Conservation (phyloP, 1,140 invertebrate species). For the Nautilus pompilius region DNA sequence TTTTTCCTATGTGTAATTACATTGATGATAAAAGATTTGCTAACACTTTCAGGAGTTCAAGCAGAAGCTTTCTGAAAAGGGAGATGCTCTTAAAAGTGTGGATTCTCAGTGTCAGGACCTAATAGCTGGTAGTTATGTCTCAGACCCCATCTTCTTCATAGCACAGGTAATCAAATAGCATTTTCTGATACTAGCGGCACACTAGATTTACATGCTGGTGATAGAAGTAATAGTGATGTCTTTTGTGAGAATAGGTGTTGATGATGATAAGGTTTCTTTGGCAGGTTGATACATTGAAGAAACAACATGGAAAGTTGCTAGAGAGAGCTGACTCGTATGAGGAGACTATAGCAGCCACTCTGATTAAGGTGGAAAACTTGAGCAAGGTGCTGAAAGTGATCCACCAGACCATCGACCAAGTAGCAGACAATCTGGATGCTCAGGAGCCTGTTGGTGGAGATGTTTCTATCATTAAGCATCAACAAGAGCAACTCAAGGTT, state of each 20-base stretch:
- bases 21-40: no score
- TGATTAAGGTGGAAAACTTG: slow-evolving; percentile 79
- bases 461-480: slow-evolving; percentile 81
- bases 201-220: no score
- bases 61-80: slow-evolving; percentile 27
- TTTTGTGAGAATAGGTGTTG: no score
- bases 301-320: slow-evolving; percentile 75
- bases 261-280: no score
- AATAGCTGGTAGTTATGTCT: slow-evolving; percentile 78
- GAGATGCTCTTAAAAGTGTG: slow-evolving; percentile 68
- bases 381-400: slow-evolving; percentile 57
- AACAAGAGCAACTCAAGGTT: slow-evolving; percentile 84
- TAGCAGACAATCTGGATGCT: slow-evolving; percentile 67
- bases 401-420: slow-evolving; percentile 73
- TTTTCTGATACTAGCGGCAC: no score
- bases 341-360: slow-evolving; percentile 70
- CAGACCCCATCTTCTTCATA: slow-evolving; percentile 73
- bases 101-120: slow-evolving; percentile 68
- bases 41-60: slow-evolving; percentile 42
- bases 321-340: slow-evolving; percentile 73
- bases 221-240: no score
- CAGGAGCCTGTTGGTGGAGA: slow-evolving; percentile 86
- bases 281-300: slow-evolving; percentile 74
- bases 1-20: no score
- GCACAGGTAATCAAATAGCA: slow-evolving; percentile 62